phyloP scores from a whole-genome alignment of 2,113 vertebrate species.

The Petrocephalus zakoni region DNA sequence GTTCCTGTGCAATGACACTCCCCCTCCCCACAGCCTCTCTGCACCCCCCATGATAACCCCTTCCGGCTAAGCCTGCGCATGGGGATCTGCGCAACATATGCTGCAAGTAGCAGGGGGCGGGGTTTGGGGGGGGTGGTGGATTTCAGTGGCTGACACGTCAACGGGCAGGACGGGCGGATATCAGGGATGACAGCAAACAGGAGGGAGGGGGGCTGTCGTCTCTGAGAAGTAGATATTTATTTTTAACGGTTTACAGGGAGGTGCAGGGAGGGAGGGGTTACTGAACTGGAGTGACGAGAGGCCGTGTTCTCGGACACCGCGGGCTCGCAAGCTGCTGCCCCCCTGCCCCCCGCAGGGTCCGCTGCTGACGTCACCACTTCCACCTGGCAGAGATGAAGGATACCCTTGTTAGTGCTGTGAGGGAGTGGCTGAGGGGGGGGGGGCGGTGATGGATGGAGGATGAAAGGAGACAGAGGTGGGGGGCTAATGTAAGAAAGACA shows the following conservation, averaged over 20 bases:
- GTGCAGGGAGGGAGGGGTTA: slow-evolving; percentile 9
- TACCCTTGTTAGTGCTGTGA: slow-evolving; percentile 7
- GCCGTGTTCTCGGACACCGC: background rate
- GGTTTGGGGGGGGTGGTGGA: background rate
- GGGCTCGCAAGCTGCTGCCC: background rate
- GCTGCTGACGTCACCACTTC: slow-evolving; percentile 9
- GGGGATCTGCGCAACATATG: slow-evolving; percentile 9
- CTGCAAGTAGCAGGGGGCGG: background rate
- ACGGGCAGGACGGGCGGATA: background rate
- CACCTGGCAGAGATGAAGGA: slow-evolving; percentile 9
- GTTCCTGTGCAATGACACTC: background rate
- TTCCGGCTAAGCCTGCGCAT: background rate
- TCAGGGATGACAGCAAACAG: background rate
- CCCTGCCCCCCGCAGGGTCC: background rate
- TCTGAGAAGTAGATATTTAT: background rate
- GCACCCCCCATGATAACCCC: background rate
- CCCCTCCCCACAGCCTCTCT: background rate
- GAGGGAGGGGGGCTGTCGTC: background rate
- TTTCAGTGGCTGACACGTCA: background rate
- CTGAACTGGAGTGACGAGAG: background rate
- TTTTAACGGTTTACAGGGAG: background rate
- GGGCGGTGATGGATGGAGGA: background rate
- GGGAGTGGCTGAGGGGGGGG: background rate
- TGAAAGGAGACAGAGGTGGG: background rate
- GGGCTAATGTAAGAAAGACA: background rate